A percentile compares a stretch with the other conserved stretches of the same genome.
Conservation (phyloP, 2,797 vertebrate genomes). For the Scolopax rusticola region DNA sequence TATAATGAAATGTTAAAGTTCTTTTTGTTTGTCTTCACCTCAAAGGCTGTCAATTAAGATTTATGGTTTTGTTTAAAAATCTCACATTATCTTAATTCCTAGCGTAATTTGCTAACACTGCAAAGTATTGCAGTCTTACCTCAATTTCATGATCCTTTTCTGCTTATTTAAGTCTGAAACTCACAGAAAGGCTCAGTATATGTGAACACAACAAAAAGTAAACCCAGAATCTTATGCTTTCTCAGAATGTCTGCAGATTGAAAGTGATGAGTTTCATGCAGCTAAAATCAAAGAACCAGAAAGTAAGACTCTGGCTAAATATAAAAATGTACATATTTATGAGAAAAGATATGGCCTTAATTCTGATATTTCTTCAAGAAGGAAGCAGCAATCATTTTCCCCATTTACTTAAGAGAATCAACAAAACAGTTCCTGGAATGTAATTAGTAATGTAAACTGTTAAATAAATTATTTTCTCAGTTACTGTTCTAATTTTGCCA, state of each 20-base stretch:
- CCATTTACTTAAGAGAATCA: neutral
- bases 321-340: slow-evolving; percentile 34
- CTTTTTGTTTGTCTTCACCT: neutral
- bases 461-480: neutral
- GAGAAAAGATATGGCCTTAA: slow-evolving; percentile 12
- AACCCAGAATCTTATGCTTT: slow-evolving; percentile 1
- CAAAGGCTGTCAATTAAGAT: neutral
- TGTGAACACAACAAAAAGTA: neutral
- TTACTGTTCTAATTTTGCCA: slow-evolving; percentile 55
- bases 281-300: slow-evolving; percentile 49
- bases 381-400: neutral
- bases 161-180: slow-evolving; percentile 10
- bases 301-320: slow-evolving; percentile 30
- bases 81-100: neutral
- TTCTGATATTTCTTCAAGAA: slow-evolving; percentile 15
- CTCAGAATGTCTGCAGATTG: slow-evolving; percentile 1
- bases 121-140: neutral
- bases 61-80: neutral
- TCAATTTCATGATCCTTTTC: neutral
- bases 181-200: neutral
- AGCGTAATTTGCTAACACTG: neutral
- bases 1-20: neutral
- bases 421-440: slow-evolving; percentile 32
- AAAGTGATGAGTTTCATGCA: slow-evolving; percentile 34
- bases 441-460: slow-evolving; percentile 14